Evolutionary conservation across 1,140 invertebrate genomes (phyloP).

Genomic region (Subanguina moxae): DNA sequence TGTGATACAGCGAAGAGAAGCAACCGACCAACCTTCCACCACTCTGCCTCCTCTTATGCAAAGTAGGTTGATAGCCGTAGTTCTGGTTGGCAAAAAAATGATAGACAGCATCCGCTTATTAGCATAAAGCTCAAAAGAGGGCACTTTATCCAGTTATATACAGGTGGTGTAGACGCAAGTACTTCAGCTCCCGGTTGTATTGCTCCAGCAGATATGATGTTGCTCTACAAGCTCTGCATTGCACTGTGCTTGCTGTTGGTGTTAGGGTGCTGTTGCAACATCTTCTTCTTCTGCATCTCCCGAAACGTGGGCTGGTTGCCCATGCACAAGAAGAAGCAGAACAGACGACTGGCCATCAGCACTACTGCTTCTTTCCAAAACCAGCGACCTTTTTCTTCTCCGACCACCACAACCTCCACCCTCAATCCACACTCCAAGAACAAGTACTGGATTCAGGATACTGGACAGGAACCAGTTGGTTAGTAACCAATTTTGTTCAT

Average conservation of each 20-base stretch:
- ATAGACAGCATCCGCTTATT: no score
- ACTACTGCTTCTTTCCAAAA: background rate
- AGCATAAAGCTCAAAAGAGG: no score
- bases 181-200: slow-evolving; percentile 15
- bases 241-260: slow-evolving; percentile 21
- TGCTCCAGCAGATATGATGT: slow-evolving; percentile 21
- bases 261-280: slow-evolving; percentile 27
- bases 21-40: background rate
- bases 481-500: no score
- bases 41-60: no score
- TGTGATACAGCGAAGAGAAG: slow-evolving; percentile 19
- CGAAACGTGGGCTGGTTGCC: background rate
- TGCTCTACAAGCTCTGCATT: slow-evolving; percentile 33
- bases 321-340: background rate
- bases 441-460: slow-evolving; percentile 12
- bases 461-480: background rate
- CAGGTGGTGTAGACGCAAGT: slow-evolving; percentile 17
- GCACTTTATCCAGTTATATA: no score
- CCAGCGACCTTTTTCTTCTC: background rate
- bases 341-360: background rate
- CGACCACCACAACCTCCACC: background rate
- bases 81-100: no score
- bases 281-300: slow-evolving; percentile 28
- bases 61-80: no score
- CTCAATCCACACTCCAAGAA: background rate